Conservation (phyloP, 2,113 vertebrate genomes). For the Laticauda colubrina region DNA sequence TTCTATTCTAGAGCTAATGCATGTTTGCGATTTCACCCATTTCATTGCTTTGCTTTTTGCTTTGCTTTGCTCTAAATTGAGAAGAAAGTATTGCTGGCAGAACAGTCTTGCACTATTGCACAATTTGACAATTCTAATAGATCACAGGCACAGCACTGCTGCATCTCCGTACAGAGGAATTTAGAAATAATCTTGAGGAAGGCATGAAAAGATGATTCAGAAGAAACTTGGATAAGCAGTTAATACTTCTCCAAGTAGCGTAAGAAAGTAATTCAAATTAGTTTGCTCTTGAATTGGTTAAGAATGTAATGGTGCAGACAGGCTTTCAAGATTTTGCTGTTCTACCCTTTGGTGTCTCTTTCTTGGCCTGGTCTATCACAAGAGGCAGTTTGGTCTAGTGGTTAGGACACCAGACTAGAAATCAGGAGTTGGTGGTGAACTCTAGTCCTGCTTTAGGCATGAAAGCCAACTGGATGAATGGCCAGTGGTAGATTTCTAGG, state of each 20-base stretch:
- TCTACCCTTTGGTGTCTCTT: not conserved
- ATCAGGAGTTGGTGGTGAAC: not conserved
- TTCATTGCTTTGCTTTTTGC: not conserved
- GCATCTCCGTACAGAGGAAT: not conserved
- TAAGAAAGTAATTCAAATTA: not conserved
- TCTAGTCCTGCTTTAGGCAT: not conserved
- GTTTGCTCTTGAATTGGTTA: not conserved
- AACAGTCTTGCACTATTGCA: not conserved
- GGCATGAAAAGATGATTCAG: not conserved
- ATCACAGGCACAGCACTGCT: not conserved
- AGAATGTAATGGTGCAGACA: not conserved
- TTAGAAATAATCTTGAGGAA: not conserved
- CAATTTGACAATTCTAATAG: not conserved
- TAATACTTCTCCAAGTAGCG: not conserved
- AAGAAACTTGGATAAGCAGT: not conserved
- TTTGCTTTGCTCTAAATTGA: not conserved
- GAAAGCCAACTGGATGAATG: not conserved
- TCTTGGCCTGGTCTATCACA: not conserved
- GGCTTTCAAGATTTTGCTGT: not conserved
- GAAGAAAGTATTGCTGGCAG: not conserved
- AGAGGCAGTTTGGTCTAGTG: not conserved
- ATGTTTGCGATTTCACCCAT: not conserved
- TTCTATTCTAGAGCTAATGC: not conserved
- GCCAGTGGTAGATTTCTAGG: not conserved
- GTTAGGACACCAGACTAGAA: not conserved